Evolutionary conservation across 2,797 vertebrate genomes (phyloP), one percentile per base, ranked within the genome.

Genomic region (Peromyscus attwateri): DNA sequence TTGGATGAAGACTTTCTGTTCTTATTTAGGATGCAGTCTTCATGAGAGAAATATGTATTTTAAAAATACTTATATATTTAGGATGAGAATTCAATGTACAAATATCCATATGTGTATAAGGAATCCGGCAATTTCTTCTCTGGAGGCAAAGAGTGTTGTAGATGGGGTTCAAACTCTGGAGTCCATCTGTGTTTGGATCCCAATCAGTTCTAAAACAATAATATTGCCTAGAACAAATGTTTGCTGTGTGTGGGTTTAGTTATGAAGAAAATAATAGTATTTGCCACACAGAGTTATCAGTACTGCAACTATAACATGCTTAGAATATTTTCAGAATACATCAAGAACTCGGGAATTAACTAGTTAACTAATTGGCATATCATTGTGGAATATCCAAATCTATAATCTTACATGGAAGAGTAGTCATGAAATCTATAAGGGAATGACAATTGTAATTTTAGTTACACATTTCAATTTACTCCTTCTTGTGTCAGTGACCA

Each of bases 361-460:
- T 81, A 76, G n/a, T 79, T 92, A 88, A 73, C 19, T 79, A 62
- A 40, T 31, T 49, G 40, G 34, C 34, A 66, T 34, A 5, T 68
- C 40, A 46, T 91, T 97, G 94, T 70, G n/a, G 34, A 89, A 96
- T 93, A 91, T 82, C 27, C 57, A 71, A 43, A 93, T 83, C 4
- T 66, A 31, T 52, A 62, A 4, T 52, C 34, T 8, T 27, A 29
- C 29, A 70, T 11, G 37, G 70, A 80, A 94, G 16, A 96, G 95
- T 94, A 87, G 46, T 43, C 29, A 77, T 55, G 52, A 83, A 60
- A 82, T 91, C 31, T 83, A 80, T 29, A 27, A 49, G 5, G 88
- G 31, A 85, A 82, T 81, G 75, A 49, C 43, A 71, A 66, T 2
- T 62, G 2, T 21, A 68, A 76, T 82, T 94, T 95, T 52, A 91